Conservation (phyloP, 2,113 vertebrate species). For the Castor canadensis region DNA sequence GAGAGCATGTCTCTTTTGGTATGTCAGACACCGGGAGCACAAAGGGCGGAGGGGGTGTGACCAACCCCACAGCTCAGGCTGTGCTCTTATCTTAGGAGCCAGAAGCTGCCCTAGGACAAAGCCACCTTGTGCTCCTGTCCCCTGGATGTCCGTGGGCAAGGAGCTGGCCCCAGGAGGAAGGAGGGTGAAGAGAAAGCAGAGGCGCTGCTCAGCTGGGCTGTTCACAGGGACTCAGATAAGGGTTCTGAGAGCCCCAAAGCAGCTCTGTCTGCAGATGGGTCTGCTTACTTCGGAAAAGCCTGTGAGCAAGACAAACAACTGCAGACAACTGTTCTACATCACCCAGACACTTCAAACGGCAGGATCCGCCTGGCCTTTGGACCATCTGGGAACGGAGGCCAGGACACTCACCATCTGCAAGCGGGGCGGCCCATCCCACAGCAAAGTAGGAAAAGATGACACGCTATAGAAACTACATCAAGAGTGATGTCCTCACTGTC, state of each 20-base stretch:
- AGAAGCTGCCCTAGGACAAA: constrained; percentile 1
- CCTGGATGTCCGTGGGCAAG: not conserved
- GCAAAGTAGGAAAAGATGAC: not conserved
- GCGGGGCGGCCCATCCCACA: not conserved
- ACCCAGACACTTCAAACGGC: not conserved
- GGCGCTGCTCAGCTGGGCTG: not conserved
- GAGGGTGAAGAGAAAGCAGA: not conserved
- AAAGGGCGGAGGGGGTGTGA: accelerated
- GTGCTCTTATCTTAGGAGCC: not conserved
- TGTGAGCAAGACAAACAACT: not conserved
- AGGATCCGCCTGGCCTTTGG: not conserved
- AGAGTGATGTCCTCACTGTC: not conserved
- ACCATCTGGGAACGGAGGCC: not conserved
- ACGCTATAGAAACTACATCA: not conserved
- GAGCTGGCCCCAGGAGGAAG: not conserved
- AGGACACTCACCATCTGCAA: too few species aligned
- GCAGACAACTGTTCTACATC: not conserved
- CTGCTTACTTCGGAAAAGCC: not conserved
- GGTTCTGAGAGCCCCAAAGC: constrained; percentile 10
- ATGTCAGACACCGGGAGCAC: not conserved
- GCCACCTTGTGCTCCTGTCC: constrained; percentile 8
- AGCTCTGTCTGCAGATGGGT: not conserved
- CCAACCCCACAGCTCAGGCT: not conserved
- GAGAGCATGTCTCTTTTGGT: accelerated
- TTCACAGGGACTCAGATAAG: constrained; percentile 2